phyloP scores from a whole-genome alignment of 2,113 vertebrate genomes.

The Acrocephalus arundinaceus region DNA sequence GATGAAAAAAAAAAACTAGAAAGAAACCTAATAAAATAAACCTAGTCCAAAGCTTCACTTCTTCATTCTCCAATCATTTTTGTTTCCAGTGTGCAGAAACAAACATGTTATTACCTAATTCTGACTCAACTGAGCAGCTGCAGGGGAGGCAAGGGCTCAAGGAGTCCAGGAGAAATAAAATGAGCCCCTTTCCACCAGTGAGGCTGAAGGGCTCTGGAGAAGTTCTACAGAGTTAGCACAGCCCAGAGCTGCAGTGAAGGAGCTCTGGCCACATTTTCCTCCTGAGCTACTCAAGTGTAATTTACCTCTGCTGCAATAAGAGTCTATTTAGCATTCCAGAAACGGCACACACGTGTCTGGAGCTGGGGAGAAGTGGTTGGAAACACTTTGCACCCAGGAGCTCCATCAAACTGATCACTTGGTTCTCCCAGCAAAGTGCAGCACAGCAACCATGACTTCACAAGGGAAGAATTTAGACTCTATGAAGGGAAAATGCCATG shows the following conservation, averaged over 20 bases:
- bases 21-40: neutral
- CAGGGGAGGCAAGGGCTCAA: neutral
- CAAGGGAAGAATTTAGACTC: neutral
- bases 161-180: neutral
- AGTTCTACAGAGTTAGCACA: neutral
- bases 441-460: neutral
- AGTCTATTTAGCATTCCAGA: neutral
- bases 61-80: neutral
- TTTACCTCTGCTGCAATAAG: neutral
- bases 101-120: neutral
- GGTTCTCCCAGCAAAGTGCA: neutral
- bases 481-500: neutral
- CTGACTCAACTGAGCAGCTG: neutral
- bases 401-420: neutral
- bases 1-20: neutral
- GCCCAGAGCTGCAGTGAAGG: neutral
- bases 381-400: neutral
- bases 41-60: neutral
- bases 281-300: neutral
- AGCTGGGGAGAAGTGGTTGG: neutral
- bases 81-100: neutral
- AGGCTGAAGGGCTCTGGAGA: neutral
- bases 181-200: neutral
- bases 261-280: neutral
- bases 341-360: rapidly evolving